phyloP scores from a whole-genome alignment of 2,113 vertebrate genomes.

The Galemys pyrenaicus region DNA sequence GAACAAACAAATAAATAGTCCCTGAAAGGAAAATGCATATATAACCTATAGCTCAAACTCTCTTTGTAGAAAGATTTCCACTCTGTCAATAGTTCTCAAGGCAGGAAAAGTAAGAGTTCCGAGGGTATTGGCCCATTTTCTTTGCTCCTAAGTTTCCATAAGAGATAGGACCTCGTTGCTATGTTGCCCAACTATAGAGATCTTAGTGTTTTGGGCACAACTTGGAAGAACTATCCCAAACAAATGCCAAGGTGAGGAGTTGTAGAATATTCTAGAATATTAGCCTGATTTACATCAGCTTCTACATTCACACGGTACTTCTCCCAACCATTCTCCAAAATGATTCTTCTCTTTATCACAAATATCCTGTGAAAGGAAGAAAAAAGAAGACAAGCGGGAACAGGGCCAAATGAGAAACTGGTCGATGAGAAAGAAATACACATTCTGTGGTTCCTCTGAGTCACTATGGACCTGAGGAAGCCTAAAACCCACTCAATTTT shows the following conservation, averaged over 20 bases:
- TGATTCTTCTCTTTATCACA: neutral
- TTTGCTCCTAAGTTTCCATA: neutral
- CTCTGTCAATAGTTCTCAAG: neutral
- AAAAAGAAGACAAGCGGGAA: neutral
- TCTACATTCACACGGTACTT: neutral
- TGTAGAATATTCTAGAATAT: neutral
- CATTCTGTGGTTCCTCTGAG: neutral
- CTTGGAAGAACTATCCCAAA: neutral
- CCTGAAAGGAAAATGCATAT: neutral
- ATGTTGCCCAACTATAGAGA: neutral
- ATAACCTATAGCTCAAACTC: neutral
- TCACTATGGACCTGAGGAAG: neutral
- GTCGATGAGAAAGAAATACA: neutral
- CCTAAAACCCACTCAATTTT: neutral
- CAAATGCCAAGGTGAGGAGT: neutral
- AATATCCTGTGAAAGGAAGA: neutral
- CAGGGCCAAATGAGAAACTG: neutral
- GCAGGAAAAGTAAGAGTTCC: neutral
- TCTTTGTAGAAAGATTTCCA: neutral
- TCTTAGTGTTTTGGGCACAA: neutral
- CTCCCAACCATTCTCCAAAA: neutral
- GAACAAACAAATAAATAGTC: slow-evolving; percentile 31
- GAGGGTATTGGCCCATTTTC: neutral
- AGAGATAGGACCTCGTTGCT: neutral
- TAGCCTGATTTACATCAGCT: too few relatives aligned